phyloP scores from a whole-genome alignment of 2,888 invertebrate species.

The Stenoptilia bipunctidactyla region DNA sequence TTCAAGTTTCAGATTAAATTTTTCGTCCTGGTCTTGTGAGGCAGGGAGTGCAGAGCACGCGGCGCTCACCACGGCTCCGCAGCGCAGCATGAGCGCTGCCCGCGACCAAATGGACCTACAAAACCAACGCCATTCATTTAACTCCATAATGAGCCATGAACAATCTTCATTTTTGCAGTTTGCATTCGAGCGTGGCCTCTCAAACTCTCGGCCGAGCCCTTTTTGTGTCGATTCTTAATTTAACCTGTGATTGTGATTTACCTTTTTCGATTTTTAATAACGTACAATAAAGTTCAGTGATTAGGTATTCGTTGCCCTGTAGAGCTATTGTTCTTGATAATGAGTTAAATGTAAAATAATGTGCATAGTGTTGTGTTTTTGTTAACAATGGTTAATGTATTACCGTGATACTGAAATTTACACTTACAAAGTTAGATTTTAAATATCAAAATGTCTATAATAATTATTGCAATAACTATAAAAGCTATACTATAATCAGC shows the following conservation, averaged over 20 bases:
- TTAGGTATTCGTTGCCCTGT: conserved; percentile 47
- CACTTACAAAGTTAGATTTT: background rate
- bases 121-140: conserved; percentile 37
- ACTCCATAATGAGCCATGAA: conserved; percentile 62
- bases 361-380: conserved; percentile 17
- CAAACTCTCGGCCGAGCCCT: conserved; percentile 30
- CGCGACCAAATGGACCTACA: background rate
- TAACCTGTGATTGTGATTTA: conserved; percentile 19
- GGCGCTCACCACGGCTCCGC: background rate
- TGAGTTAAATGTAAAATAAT: conserved; percentile 34
- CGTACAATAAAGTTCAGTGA: conserved; percentile 28
- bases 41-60: conserved; percentile 3
- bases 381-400: conserved; percentile 20
- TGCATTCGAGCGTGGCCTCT: conserved; percentile 34
- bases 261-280: background rate
- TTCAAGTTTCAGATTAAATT: conserved; percentile 44
- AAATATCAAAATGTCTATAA: too few species aligned
- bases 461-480: too few species aligned
- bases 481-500: too few species aligned
- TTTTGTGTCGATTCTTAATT: conserved; percentile 50
- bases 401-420: conserved; percentile 13
- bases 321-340: conserved; percentile 50
- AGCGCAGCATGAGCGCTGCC: too few species aligned
- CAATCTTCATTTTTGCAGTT: conserved; percentile 55
- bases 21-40: conserved; percentile 26